These are phyloP conservation scores for silkworm (Bombyx mori) DNA, from an alignment of 1,140 invertebrate species.

Conservation along the genomic window DNA sequence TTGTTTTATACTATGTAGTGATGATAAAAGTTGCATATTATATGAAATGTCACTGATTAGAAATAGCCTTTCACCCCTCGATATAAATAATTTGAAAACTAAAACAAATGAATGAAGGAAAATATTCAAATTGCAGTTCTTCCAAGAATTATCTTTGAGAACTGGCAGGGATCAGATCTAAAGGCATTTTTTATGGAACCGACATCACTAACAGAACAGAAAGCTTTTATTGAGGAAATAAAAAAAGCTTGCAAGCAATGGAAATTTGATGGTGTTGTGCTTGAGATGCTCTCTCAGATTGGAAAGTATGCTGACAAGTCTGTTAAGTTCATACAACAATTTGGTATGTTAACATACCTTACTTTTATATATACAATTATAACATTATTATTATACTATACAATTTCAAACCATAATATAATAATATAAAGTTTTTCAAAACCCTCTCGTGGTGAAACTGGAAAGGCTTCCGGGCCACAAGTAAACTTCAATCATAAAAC, in stretches of 20 bases:
- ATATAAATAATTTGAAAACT: too few relatives aligned
- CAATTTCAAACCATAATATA: neutral
- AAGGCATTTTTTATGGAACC: slow-evolving; percentile 73
- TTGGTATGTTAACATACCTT: slow-evolving; percentile 60
- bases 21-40: too few relatives aligned
- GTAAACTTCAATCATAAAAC: too few relatives aligned
- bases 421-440: too few relatives aligned
- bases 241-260: slow-evolving; percentile 75
- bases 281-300: slow-evolving; percentile 92
- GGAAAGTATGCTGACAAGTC: slow-evolving; percentile 76
- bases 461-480: too few relatives aligned
- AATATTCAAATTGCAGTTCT: slow-evolving; percentile 73
- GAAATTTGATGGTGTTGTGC: slow-evolving; percentile 87
- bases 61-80: too few relatives aligned
- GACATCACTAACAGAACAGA: slow-evolving; percentile 72
- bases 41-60: too few relatives aligned
- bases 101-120: too few relatives aligned
- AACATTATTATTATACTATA: neutral
- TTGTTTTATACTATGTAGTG: too few relatives aligned
- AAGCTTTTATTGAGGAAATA: slow-evolving; percentile 74
- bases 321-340: slow-evolving; percentile 74
- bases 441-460: too few relatives aligned
- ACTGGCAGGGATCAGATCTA: slow-evolving; percentile 82
- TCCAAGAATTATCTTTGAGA: slow-evolving; percentile 89
- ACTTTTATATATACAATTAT: neutral